phyloP scores from a whole-genome alignment of 1,140 invertebrate genomes.

The Drosophila triauraria region DNA sequence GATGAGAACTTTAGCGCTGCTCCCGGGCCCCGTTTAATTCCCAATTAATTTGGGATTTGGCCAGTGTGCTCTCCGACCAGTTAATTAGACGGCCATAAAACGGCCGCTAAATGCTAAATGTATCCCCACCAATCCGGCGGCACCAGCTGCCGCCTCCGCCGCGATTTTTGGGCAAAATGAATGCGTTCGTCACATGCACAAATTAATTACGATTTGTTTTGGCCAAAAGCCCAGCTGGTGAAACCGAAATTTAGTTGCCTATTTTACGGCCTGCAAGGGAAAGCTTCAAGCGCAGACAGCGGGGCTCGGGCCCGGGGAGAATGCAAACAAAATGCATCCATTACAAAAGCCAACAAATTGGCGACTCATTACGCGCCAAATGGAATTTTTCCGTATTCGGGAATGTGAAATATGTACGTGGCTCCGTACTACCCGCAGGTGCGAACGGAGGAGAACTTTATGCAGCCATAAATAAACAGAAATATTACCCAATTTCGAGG shows the following conservation, averaged over 20 bases:
- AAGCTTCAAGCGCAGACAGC: conserved; percentile 10
- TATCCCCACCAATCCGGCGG: neutral
- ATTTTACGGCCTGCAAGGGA: conserved; percentile 36
- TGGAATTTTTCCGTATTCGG: conserved; percentile 17
- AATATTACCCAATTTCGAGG: neutral
- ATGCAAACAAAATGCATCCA: conserved; percentile 11
- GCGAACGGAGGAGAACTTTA: conserved; percentile 25
- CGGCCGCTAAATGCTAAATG: conserved; percentile 50
- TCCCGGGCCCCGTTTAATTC: conserved; percentile 60
- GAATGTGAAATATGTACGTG: conserved; percentile 15
- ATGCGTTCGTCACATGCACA: conserved; percentile 44
- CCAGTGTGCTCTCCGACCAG: conserved; percentile 37
- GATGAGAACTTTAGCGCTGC: conserved; percentile 11
- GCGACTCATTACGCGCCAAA: conserved; percentile 29
- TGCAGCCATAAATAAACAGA: conserved; percentile 31
- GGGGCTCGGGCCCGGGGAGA: neutral
- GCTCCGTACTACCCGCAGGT: conserved; percentile 14
- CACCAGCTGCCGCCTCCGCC: conserved; percentile 17
- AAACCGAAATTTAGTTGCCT: conserved; percentile 41
- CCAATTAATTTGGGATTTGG: conserved; percentile 80
- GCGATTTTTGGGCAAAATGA: conserved; percentile 35
- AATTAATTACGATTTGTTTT: conserved; percentile 50
- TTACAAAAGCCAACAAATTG: conserved; percentile 35
- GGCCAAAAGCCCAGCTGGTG: neutral
- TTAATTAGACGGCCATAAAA: conserved; percentile 57